These are phyloP conservation scores for Ichneumon xanthorius DNA, from an alignment of 2,888 invertebrate species.

Conservation along the genomic window DNA sequence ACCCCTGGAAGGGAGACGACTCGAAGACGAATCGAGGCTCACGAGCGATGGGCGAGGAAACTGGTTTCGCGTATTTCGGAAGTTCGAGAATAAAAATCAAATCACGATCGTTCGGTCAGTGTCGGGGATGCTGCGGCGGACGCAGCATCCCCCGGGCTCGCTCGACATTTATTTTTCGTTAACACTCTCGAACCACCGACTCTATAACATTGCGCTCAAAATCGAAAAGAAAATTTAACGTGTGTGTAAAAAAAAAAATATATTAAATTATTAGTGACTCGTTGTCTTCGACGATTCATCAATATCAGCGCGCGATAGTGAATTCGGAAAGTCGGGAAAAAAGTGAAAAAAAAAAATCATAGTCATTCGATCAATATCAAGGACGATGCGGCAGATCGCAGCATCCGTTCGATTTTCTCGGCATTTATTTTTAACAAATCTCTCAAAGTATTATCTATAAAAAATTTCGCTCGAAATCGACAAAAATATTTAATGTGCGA, in stretches of 20 bases:
- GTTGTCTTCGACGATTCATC: too few relatives aligned
- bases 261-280: too few relatives aligned
- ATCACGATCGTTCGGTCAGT: constrained; percentile 77
- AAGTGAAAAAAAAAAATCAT: too few relatives aligned
- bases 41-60: constrained; percentile 69
- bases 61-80: constrained; percentile 76
- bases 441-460: neutral
- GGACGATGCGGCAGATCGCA: too few relatives aligned
- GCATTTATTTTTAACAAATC: neutral
- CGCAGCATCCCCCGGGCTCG: constrained; percentile 75
- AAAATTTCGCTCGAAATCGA: neutral
- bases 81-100: constrained; percentile 59
- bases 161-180: constrained; percentile 14
- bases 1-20: constrained; percentile 70
- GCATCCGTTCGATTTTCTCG: too few relatives aligned
- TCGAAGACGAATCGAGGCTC: constrained; percentile 71
- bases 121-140: constrained; percentile 78
- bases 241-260: too few relatives aligned
- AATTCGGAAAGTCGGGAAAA: too few relatives aligned
- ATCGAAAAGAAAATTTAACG: too few relatives aligned
- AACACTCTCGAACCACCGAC: neutral
- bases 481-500: neutral
- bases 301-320: too few relatives aligned
- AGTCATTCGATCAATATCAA: too few relatives aligned
- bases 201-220: too few relatives aligned